These are phyloP conservation scores for Brachionus plicatilis DNA, from an alignment of 1,140 invertebrate genomes.

Conservation along the genomic window DNA sequence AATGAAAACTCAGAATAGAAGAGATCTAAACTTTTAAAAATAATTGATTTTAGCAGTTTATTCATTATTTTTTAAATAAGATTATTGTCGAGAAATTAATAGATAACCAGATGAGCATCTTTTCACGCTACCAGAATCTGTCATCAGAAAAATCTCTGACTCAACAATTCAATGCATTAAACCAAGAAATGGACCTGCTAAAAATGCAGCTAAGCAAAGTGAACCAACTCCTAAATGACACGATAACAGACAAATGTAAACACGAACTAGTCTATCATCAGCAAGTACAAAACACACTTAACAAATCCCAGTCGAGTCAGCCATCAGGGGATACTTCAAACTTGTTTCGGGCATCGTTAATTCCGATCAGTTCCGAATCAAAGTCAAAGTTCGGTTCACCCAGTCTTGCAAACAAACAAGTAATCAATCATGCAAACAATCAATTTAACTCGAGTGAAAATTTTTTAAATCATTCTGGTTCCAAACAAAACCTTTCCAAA, in stretches of 20 bases:
- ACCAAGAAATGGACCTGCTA: conserved; percentile 32
- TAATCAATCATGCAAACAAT: neutral
- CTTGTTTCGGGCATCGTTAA: conserved; percentile 6
- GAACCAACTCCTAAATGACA: conserved; percentile 34
- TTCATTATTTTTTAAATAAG: neutral
- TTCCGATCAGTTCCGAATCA: neutral
- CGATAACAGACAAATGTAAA: conserved; percentile 39
- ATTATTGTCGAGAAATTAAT: conserved; percentile 20
- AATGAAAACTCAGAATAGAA: no score
- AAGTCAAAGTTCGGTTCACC: conserved; percentile 2
- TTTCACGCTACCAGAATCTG: neutral
- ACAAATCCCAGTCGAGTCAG: conserved; percentile 13
- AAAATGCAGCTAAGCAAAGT: conserved; percentile 30
- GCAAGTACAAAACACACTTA: conserved; percentile 3
- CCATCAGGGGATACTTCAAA: neutral
- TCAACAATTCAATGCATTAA: conserved; percentile 37
- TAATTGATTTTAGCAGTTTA: no score
- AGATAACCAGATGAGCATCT: conserved; percentile 23
- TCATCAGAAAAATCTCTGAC: neutral
- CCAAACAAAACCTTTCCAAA: neutral
- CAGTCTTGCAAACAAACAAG: neutral
- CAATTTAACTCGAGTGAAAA: conserved; percentile 24
- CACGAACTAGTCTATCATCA: conserved; percentile 37
- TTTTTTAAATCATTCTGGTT: neutral
- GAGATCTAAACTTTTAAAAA: no score